phyloP scores from a whole-genome alignment of 1,140 invertebrate genomes.

The Heliothis subflexa region DNA sequence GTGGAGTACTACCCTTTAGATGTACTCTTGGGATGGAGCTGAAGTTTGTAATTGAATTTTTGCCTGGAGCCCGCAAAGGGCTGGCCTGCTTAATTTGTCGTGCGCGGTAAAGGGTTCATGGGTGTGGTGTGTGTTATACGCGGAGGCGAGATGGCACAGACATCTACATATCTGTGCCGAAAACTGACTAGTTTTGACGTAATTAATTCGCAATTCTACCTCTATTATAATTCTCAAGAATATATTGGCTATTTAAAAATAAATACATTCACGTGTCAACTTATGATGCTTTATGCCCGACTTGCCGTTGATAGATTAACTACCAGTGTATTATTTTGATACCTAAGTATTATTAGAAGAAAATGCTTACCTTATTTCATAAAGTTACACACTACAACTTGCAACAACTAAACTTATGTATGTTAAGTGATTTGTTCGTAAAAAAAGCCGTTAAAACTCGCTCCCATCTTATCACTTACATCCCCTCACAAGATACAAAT shows the following conservation, averaged over 20 bases:
- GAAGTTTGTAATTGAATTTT: conserved; percentile 86
- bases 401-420: background rate
- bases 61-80: conserved; percentile 83
- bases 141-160: background rate
- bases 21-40: conserved; percentile 77
- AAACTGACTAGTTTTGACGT: too few relatives aligned
- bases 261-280: too few relatives aligned
- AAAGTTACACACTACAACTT: too few relatives aligned
- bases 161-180: too few relatives aligned
- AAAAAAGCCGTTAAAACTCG: conserved; percentile 3
- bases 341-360: too few relatives aligned
- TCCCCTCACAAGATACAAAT: conserved; percentile 68
- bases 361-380: too few relatives aligned
- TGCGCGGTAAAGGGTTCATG: conserved; percentile 76
- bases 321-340: background rate
- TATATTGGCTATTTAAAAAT: too few relatives aligned
- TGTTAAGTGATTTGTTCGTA: background rate
- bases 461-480: conserved; percentile 48
- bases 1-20: conserved; percentile 72
- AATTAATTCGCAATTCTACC: too few relatives aligned
- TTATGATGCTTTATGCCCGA: too few relatives aligned
- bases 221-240: too few relatives aligned
- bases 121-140: conserved; percentile 53
- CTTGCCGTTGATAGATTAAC: too few relatives aligned
- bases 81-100: conserved; percentile 83